Conservation (phyloP, 2,797 vertebrate species). For the Sphaeramia orbicularis region DNA sequence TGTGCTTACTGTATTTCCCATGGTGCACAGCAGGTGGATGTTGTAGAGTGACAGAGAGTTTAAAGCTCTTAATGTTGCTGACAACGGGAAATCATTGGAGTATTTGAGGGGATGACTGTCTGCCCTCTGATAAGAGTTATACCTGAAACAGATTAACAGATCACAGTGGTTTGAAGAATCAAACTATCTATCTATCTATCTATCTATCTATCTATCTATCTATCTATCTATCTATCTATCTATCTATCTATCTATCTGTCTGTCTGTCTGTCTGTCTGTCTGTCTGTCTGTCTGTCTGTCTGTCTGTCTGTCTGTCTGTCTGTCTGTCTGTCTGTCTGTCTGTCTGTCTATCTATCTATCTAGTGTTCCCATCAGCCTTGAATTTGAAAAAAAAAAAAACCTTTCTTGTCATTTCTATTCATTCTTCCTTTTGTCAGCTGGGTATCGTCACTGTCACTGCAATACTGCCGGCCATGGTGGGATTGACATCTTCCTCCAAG, state of each 20-base stretch:
- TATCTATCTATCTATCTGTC: neutral
- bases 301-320: too few species aligned
- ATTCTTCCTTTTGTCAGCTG: constrained; percentile 19
- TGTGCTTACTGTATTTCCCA: constrained; percentile 62
- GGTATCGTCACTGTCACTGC: constrained; percentile 10
- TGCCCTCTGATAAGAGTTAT: constrained; percentile 42
- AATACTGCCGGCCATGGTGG: constrained; percentile 6
- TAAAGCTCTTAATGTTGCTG: constrained; percentile 62
- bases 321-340: too few species aligned
- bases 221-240: neutral
- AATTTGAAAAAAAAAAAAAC: neutral
- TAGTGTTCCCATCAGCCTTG: neutral
- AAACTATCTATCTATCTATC: neutral
- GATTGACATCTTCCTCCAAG: constrained; percentile 24
- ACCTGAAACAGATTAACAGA: constrained; percentile 59
- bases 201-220: neutral
- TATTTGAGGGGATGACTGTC: constrained; percentile 53
- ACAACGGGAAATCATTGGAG: constrained; percentile 53
- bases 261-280: neutral
- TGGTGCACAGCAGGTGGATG: constrained; percentile 70
- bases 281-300: too few species aligned
- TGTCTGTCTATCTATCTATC: neutral
- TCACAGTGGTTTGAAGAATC: constrained; percentile 26
- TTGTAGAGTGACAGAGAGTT: constrained; percentile 62
- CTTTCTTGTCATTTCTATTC: constrained; percentile 8